Base-by-base conservation (phyloP, 2,888 invertebrate genomes). In the Ennomos quercinarius region DNA sequence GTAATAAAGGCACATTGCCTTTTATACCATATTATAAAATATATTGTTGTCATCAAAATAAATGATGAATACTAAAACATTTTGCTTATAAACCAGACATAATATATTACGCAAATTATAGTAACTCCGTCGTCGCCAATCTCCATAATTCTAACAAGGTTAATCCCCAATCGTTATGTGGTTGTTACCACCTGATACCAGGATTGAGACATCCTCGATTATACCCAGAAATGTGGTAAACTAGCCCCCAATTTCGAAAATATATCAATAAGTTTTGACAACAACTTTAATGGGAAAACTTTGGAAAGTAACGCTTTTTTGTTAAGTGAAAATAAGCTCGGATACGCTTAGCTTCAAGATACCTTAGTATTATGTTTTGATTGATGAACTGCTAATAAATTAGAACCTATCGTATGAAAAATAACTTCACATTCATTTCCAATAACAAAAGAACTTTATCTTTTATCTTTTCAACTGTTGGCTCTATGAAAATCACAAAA, bases 221-320 rank as follows among this genome's bases (percentile, higher is more conserved):
- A 50, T 46, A 48, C 46, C 61, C 63, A 46, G 63, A 57, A 79
- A 76, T 73, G 71, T 73, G 71, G 71, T 63, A 61, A 81, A 80
- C 81, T 78, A 77, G 71, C 72, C 71, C 63, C 64, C 55, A 74
- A 84, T 77, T 82, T 76, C 57, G 74, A 72, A 76, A 78, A 86
- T 84, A 82, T 78, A 85, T 86, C 86, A 85, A 79, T 77, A 78
- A 77, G 81, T 79, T 81, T 72, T 74, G 84, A 80, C 82, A 78
- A 77, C 76, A 77, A 79, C 75, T 78, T 79, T 77, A 82, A 86
- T 85, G 81, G 81, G 80, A 76, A 85, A 86, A 86, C 77, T 86
- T 78, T 69, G 60, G 66, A 66, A 80, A 78, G 76, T 76, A 77
- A 74, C 72, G 74, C 71, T 69, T 64, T 66, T 72, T 78, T 78